Conservation (phyloP, 2,113 vertebrate species). For the Stigmatopora argus region DNA sequence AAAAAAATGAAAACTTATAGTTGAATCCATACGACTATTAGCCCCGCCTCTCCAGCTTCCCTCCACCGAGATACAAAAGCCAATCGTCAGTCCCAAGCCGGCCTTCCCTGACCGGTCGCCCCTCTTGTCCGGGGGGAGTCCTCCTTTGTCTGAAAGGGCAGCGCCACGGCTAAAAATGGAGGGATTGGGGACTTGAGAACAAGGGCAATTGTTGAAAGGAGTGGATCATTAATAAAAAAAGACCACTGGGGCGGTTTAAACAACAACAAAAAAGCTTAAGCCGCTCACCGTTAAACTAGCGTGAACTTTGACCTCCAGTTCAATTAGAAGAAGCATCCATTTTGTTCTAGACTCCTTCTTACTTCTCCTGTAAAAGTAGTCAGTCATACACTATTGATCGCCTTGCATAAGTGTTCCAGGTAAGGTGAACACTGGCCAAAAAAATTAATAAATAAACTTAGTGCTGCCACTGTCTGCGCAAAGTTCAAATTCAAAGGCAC, state of each 20-base stretch:
- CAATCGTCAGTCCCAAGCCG: slow-evolving; percentile 51
- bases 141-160: slow-evolving; percentile 58
- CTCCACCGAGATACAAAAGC: slow-evolving; percentile 61
- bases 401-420: too few species aligned
- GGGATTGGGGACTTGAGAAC: slow-evolving; percentile 41
- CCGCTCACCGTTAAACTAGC: neutral
- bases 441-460: too few species aligned
- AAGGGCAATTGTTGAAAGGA: slow-evolving; percentile 21
- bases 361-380: too few species aligned
- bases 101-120: slow-evolving; percentile 1
- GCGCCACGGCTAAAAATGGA: slow-evolving; percentile 20
- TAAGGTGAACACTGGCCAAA: too few species aligned
- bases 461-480: too few species aligned
- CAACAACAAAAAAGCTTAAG: neutral
- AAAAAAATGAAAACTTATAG: too few species aligned
- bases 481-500: too few species aligned
- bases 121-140: slow-evolving; percentile 41
- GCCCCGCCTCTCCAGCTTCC: slow-evolving; percentile 44
- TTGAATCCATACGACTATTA: slow-evolving; percentile 38
- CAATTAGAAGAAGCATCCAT: neutral
- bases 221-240: slow-evolving; percentile 60
- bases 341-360: too few species aligned
- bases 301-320: neutral
- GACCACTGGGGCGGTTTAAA: neutral
- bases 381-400: too few species aligned